phyloP scores from a whole-genome alignment of 2,113 vertebrate species.

The Carassius gibelio region DNA sequence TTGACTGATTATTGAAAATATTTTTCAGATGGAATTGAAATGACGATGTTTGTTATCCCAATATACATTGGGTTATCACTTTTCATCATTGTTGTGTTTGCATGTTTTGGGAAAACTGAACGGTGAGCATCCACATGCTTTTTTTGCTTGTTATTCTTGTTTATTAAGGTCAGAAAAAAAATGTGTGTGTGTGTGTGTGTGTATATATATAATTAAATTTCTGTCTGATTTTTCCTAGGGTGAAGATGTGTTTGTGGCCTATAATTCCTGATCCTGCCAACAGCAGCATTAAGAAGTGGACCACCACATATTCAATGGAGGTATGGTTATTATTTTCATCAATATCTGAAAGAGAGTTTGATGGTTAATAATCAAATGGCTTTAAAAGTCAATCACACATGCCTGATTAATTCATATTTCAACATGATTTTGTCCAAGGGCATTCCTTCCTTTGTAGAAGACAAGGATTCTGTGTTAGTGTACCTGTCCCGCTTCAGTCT shows the following conservation, averaged over 20 bases:
- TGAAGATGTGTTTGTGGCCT: slow-evolving; percentile 86
- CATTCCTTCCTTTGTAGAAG: slow-evolving; percentile 51
- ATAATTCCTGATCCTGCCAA: slow-evolving; percentile 90
- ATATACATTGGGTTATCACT: slow-evolving; percentile 65
- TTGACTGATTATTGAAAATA: not conserved
- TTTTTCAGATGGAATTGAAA: slow-evolving; percentile 68
- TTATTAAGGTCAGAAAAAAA: not conserved
- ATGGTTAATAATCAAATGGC: not conserved
- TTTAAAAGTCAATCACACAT: not conserved
- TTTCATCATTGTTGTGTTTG: slow-evolving; percentile 60
- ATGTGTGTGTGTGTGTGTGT: no score
- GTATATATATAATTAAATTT: not conserved
- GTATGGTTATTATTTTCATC: slow-evolving; percentile 66
- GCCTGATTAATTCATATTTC: not conserved
- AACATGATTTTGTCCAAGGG: slow-evolving; percentile 62
- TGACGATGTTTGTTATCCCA: slow-evolving; percentile 67
- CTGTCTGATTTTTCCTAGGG: slow-evolving; percentile 65
- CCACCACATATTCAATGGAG: slow-evolving; percentile 75
- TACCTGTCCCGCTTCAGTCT: slow-evolving; percentile 76
- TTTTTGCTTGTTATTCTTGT: not conserved
- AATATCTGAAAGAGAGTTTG: not conserved
- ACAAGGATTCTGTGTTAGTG: slow-evolving; percentile 64
- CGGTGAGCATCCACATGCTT: slow-evolving; percentile 67
- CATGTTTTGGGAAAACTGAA: slow-evolving; percentile 74
- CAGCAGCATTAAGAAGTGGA: slow-evolving; percentile 89